Evolutionary conservation across 2,113 vertebrate species (phyloP).

Genomic region (Otus sunia): DNA sequence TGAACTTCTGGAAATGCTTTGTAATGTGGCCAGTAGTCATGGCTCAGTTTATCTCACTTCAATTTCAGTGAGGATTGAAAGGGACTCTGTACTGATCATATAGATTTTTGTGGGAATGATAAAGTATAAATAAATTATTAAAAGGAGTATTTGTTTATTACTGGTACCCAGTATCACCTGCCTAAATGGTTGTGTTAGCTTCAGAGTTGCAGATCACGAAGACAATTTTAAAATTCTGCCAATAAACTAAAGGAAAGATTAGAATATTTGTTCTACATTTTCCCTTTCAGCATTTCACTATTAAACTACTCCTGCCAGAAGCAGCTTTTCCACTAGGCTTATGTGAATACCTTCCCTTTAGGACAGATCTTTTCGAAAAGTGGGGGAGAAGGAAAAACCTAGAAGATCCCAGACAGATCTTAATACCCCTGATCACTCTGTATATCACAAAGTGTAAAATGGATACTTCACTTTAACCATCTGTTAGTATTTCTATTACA

Average conservation of each 20-base stretch:
- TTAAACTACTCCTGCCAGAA: background rate
- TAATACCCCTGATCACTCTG: background rate
- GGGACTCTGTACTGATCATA: background rate
- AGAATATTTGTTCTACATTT: background rate
- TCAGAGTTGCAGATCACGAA: background rate
- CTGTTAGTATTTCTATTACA: background rate
- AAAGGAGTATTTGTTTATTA: background rate
- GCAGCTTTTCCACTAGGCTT: background rate
- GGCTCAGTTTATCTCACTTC: background rate
- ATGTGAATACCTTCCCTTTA: background rate
- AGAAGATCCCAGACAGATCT: background rate
- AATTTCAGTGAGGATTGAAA: background rate
- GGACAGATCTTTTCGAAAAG: background rate
- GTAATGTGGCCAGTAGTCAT: background rate
- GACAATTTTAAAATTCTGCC: background rate
- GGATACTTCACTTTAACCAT: background rate
- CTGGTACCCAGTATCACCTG: background rate
- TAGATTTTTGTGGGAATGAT: background rate
- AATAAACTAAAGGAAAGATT: background rate
- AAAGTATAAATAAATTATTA: background rate
- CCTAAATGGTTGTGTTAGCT: background rate
- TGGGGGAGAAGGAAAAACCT: background rate
- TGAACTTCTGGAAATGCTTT: background rate
- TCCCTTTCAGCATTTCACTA: background rate
- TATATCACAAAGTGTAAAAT: background rate